Base-by-base conservation (phyloP, 2,797 vertebrate genomes). In the Champsocephalus esox region DNA sequence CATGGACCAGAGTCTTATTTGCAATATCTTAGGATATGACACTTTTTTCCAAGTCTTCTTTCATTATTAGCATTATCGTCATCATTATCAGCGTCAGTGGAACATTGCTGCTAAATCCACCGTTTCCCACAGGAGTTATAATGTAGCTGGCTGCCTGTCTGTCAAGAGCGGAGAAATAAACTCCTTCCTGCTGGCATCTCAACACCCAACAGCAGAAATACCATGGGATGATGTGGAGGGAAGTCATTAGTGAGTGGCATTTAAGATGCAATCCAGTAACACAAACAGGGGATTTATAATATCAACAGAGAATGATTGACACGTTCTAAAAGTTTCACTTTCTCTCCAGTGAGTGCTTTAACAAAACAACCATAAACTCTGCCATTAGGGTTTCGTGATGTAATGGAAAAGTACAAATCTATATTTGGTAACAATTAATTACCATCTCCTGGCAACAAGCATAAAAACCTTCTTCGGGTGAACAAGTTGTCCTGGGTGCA, bases 191-290 rank as follows among this genome's bases (percentile, higher is more conserved):
- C 61, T 77, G 84, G 51, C 77, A 66, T 83, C 81, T 70, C 83
- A 72, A 73, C 79, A 77, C 12, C 69, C 57, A 79, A 68, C 50
- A 59, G 66, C 59, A 64, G 71, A 83, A 83, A 84, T 68, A 86
- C 45, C 75, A 82, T 43, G 63, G 76, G 82, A 87, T 66, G 83
- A 80, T 91, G 82, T 73, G 80, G 66, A 81, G 50, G 65, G 82
- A 85, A 72, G 63, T 90, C 80, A 90, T 88, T 85, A 91, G 80
- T 77, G 67, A 82, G 73, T 85, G 84, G 70, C 86, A 89, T 92
- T 91, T 90, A 87, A 84, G 77, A 86, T 73, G 74, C 80, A 82
- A 85, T 80, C 80, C 72, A 71, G 69, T 61, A 76, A 86, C 69
- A 85, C 8, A 16, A 89, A 71, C 82, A 41, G 16, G 81, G 79